These are phyloP conservation scores for Manduca sexta DNA, from an alignment of 1,140 invertebrate species.

Conservation along the genomic window DNA sequence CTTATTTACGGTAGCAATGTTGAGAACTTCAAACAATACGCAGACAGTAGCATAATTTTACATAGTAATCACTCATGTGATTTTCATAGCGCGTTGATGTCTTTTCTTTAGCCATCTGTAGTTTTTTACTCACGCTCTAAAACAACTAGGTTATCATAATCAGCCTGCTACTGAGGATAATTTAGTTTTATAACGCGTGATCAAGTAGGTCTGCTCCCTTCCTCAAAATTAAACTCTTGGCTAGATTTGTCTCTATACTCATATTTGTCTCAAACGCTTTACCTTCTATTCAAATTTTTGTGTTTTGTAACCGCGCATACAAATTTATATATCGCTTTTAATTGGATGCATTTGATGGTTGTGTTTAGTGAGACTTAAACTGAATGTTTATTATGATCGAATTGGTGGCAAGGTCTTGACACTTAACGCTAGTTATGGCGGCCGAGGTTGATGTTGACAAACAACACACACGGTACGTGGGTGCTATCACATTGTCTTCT, in stretches of 20 bases:
- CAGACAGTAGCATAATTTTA: too few relatives aligned
- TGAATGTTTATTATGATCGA: not conserved
- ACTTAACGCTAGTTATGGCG: not conserved
- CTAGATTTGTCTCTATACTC: too few relatives aligned
- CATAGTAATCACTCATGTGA: too few relatives aligned
- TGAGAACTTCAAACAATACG: too few relatives aligned
- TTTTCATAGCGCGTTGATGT: slow-evolving; percentile 23
- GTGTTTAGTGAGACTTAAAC: not conserved
- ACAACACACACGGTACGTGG: too few relatives aligned
- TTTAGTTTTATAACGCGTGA: slow-evolving; percentile 1
- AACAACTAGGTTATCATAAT: not conserved
- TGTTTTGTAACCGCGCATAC: too few relatives aligned
- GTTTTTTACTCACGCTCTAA: slow-evolving; percentile 1
- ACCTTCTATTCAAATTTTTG: too few relatives aligned
- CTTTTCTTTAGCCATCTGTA: slow-evolving; percentile 10
- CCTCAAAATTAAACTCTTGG: not conserved
- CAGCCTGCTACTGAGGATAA: not conserved
- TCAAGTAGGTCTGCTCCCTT: slow-evolving; percentile 3
- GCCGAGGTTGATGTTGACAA: not conserved
- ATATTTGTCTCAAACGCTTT: too few relatives aligned
- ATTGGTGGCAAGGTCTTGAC: not conserved
- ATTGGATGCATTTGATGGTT: not conserved
- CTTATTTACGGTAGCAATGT: too few relatives aligned
- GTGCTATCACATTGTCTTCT: slow-evolving; percentile 1
- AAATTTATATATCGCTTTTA: too few relatives aligned